A percentile compares a stretch with the other conserved stretches of the same genome.
phyloP scores from a whole-genome alignment of 1,140 invertebrate species.

The Scaptomyza hsui region DNA sequence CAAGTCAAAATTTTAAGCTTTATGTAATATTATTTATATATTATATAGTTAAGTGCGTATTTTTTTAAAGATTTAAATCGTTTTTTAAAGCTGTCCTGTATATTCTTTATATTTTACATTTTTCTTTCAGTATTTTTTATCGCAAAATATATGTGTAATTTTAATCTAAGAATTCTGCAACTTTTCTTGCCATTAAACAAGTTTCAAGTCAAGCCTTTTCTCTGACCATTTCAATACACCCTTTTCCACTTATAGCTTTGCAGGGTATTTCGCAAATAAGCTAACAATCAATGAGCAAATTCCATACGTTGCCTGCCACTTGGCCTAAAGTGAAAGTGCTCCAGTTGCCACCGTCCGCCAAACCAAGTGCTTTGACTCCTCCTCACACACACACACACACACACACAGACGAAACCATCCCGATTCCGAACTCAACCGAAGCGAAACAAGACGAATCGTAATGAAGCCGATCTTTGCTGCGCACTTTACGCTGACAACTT shows the following conservation, averaged over 20 bases:
- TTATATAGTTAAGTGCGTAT: too few relatives aligned
- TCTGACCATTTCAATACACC: neutral
- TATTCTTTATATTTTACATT: too few relatives aligned
- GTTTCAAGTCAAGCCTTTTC: too few relatives aligned
- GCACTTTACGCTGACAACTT: constrained; percentile 72
- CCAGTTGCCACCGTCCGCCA: constrained; percentile 61
- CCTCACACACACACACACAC: constrained; percentile 29
- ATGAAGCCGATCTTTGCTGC: constrained; percentile 28
- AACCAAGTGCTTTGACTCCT: constrained; percentile 80
- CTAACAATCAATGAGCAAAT: constrained; percentile 73
- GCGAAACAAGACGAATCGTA: neutral
- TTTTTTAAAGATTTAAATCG: too few relatives aligned
- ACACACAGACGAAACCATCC: constrained; percentile 26
- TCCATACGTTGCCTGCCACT: constrained; percentile 59
- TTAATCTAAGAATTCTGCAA: too few relatives aligned
- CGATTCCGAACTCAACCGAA: constrained; percentile 12
- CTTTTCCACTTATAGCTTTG: neutral
- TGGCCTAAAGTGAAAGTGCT: constrained; percentile 79
- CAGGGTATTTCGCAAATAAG: constrained; percentile 34
- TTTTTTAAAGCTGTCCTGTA: too few relatives aligned
- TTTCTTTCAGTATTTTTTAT: too few relatives aligned
- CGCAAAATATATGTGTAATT: too few relatives aligned
- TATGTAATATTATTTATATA: too few relatives aligned
- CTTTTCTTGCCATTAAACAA: too few relatives aligned
- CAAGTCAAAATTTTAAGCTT: too few relatives aligned